phyloP scores from a whole-genome alignment of 2,888 invertebrate genomes.

The Apodemia duryi region DNA sequence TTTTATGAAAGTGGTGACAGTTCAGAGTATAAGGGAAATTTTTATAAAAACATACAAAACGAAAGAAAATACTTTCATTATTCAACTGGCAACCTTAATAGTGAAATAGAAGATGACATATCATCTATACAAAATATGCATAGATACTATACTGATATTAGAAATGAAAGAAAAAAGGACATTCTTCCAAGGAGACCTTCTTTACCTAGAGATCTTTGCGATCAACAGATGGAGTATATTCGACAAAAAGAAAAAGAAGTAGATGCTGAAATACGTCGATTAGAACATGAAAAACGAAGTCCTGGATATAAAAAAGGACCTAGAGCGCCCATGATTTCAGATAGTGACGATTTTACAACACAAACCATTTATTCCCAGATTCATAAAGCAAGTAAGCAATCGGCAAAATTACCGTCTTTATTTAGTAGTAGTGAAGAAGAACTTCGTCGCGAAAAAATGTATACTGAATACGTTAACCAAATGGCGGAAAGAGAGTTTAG shows the following conservation, averaged over 20 bases:
- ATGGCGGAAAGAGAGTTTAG: slow-evolving; percentile 88
- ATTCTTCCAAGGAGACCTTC: slow-evolving; percentile 73
- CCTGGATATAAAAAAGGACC: slow-evolving; percentile 45
- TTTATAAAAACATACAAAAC: slow-evolving; percentile 56
- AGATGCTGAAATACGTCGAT: slow-evolving; percentile 81
- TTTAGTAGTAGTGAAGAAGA: slow-evolving; percentile 84
- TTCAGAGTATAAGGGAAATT: slow-evolving; percentile 61
- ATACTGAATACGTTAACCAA: slow-evolving; percentile 89
- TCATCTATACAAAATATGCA: slow-evolving; percentile 72
- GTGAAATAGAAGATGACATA: slow-evolving; percentile 70
- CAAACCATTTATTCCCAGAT: slow-evolving; percentile 3
- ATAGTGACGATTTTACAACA: not conserved
- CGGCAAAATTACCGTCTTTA: slow-evolving; percentile 48
- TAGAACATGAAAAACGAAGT: slow-evolving; percentile 77
- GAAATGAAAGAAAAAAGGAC: slow-evolving; percentile 41
- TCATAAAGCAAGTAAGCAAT: slow-evolving; percentile 27
- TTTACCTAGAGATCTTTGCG: slow-evolving; percentile 82
- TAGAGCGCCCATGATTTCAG: slow-evolving; percentile 41
- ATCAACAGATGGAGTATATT: slow-evolving; percentile 82
- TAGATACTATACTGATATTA: slow-evolving; percentile 50
- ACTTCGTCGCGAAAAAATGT: slow-evolving; percentile 88
- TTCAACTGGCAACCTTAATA: slow-evolving; percentile 67
- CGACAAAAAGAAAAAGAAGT: slow-evolving; percentile 83
- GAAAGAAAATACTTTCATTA: slow-evolving; percentile 65
- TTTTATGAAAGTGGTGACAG: slow-evolving; percentile 69